Evolutionary conservation across 1,140 invertebrate species (phyloP).

Genomic region (Rhyacophila brunnea): DNA sequence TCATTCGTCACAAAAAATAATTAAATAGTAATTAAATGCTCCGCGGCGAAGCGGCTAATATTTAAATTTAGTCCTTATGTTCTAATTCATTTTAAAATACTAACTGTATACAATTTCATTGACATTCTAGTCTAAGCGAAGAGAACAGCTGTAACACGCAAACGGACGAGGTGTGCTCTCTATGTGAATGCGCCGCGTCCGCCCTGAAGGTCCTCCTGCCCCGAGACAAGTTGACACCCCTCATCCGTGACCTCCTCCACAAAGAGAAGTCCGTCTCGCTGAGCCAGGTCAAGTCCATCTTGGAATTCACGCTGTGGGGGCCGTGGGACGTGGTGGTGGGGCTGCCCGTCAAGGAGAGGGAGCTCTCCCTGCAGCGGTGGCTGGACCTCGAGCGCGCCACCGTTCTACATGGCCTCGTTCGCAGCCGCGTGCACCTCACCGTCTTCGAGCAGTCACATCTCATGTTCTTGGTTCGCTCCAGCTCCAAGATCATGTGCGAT

Average conservation of each 20-base stretch:
- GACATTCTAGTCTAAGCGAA: slow-evolving; percentile 57
- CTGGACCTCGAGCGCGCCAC: slow-evolving; percentile 80
- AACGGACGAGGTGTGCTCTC: slow-evolving; percentile 62
- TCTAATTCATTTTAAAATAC: too few relatives aligned
- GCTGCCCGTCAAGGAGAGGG: slow-evolving; percentile 64
- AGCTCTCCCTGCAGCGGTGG: slow-evolving; percentile 75
- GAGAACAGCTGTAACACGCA: slow-evolving; percentile 56
- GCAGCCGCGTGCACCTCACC: slow-evolving; percentile 69
- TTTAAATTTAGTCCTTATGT: too few relatives aligned
- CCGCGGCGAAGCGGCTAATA: too few relatives aligned
- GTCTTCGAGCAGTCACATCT: slow-evolving; percentile 78
- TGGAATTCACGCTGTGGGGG: slow-evolving; percentile 84
- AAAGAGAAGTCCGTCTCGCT: slow-evolving; percentile 72
- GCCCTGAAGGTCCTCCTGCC: slow-evolving; percentile 66
- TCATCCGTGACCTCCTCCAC: slow-evolving; percentile 67
- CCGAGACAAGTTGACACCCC: slow-evolving; percentile 61
- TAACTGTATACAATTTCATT: too few relatives aligned
- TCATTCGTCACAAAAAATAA: too few relatives aligned
- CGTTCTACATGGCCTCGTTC: slow-evolving; percentile 73
- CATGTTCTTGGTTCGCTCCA: slow-evolving; percentile 77
- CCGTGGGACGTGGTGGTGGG: slow-evolving; percentile 71
- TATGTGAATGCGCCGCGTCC: slow-evolving; percentile 75
- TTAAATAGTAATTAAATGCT: too few relatives aligned
- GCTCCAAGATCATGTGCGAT: slow-evolving; percentile 75
- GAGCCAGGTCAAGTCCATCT: slow-evolving; percentile 68